Evolutionary conservation across 2,888 invertebrate genomes (phyloP).

Genomic region (Smittia aterrima): DNA sequence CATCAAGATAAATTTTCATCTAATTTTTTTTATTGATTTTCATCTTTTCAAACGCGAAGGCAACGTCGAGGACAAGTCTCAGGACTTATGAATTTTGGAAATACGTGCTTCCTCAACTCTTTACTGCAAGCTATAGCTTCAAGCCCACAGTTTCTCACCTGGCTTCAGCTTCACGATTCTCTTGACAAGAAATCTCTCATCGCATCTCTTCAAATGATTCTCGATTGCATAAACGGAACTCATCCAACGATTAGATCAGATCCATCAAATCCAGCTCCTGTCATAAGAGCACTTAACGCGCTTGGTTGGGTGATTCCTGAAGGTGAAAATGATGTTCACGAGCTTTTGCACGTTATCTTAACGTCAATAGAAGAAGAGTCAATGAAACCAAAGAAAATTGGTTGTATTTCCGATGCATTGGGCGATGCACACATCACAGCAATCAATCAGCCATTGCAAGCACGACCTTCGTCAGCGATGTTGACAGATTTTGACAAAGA

Average conservation of each 20-base stretch:
- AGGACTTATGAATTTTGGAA: constrained; percentile 84
- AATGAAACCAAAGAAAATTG: constrained; percentile 54
- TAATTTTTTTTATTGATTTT: constrained; percentile 44
- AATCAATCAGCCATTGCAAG: constrained; percentile 56
- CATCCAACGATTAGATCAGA: constrained; percentile 63
- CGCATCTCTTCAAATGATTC: constrained; percentile 68
- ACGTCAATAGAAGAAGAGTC: constrained; percentile 89
- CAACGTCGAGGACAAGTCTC: constrained; percentile 71
- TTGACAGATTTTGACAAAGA: constrained; percentile 53
- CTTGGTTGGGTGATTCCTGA: constrained; percentile 85
- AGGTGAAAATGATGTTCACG: constrained; percentile 93
- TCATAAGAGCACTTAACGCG: constrained; percentile 69
- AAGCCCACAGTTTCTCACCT: constrained; percentile 77
- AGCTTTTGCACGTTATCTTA: constrained; percentile 83
- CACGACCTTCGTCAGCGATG: constrained; percentile 58
- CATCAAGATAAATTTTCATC: constrained; percentile 16
- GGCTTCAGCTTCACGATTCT: constrained; percentile 67
- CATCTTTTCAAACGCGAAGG: constrained; percentile 55
- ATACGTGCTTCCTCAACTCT: constrained; percentile 88
- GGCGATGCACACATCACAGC: constrained; percentile 58
- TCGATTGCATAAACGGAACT: constrained; percentile 73
- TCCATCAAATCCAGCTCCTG: constrained; percentile 63
- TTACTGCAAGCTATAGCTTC: constrained; percentile 86
- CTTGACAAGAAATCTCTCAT: constrained; percentile 69
- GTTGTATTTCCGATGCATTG: constrained; percentile 74